Percentiles rank a stretch among this genome's conserved stretches.
Evolutionary conservation across 1,140 invertebrate species (phyloP).

Genomic region (Drosophila orena): DNA sequence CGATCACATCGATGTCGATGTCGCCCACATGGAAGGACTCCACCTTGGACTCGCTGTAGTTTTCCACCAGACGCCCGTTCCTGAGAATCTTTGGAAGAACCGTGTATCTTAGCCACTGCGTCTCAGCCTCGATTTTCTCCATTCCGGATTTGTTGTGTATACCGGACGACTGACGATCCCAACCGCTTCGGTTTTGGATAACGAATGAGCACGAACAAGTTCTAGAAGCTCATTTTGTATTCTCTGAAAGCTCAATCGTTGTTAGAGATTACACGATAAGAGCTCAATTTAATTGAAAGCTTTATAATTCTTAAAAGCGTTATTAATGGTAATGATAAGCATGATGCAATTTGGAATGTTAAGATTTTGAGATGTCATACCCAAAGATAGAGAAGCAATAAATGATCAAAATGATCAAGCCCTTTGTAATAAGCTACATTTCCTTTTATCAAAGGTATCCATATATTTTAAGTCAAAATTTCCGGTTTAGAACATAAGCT

Average conservation of each 20-base stretch:
- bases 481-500: neutral
- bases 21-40: constrained; percentile 38
- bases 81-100: constrained; percentile 48
- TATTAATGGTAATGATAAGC: neutral
- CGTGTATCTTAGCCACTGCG: constrained; percentile 45
- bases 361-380: neutral
- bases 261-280: constrained; percentile 9
- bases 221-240: constrained; percentile 2
- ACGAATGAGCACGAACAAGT: constrained; percentile 16
- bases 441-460: neutral
- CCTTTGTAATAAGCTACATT: neutral
- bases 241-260: neutral
- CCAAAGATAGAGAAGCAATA: too few species aligned
- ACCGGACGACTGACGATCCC: neutral
- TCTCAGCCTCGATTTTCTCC: constrained; percentile 46
- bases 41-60: constrained; percentile 24
- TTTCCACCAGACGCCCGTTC: constrained; percentile 46
- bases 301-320: neutral
- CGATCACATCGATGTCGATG: constrained; percentile 63
- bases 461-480: constrained; percentile 23
- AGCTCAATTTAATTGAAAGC: neutral
- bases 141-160: constrained; percentile 30
- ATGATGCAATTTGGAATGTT: neutral
- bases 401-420: too few species aligned
- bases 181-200: constrained; percentile 1